These are phyloP conservation scores for Phaethon lepturus DNA, from an alignment of 2,113 vertebrate species.

Conservation along the genomic window DNA sequence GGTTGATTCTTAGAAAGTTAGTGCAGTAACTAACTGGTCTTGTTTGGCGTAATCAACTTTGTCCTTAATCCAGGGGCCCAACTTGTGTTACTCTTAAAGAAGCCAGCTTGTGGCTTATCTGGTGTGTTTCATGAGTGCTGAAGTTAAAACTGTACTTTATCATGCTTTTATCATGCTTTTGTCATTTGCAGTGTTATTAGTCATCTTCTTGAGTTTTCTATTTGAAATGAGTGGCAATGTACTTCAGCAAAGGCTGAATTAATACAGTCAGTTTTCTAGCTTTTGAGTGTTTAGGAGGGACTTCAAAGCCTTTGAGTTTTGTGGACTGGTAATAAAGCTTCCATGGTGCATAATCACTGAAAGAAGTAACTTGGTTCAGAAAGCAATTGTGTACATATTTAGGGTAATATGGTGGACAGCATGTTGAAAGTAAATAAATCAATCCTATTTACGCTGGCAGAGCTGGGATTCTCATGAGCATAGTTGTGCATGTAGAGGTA, in stretches of 20 bases:
- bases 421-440: neutral
- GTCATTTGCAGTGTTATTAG: neutral
- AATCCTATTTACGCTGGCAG: neutral
- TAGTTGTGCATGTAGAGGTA: neutral
- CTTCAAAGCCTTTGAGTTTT: neutral
- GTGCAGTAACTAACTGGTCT: neutral
- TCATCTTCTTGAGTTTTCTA: neutral
- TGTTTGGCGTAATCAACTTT: neutral
- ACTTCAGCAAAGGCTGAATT: neutral
- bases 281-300: neutral
- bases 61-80: neutral
- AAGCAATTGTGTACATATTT: neutral
- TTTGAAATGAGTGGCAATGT: neutral
- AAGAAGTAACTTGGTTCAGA: neutral
- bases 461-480: neutral
- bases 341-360: neutral
- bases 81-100: neutral
- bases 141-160: neutral
- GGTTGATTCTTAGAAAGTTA: neutral
- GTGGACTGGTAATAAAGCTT: neutral
- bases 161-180: neutral
- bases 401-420: neutral
- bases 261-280: neutral
- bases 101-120: neutral
- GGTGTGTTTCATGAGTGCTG: neutral